Conservation (phyloP, 2,888 invertebrate genomes). For the Phasia obesa region DNA sequence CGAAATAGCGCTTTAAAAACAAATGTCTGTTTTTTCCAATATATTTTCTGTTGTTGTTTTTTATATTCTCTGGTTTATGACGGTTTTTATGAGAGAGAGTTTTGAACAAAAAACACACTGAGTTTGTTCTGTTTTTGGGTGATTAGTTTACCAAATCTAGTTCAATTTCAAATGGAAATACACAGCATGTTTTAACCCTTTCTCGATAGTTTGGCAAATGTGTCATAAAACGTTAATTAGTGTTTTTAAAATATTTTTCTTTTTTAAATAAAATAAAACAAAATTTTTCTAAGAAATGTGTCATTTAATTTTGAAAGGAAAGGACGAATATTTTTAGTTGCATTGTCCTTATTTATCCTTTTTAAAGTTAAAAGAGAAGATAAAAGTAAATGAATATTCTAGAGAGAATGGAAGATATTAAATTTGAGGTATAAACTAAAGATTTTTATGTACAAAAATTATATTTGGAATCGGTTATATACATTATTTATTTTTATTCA, state of each 20-base stretch:
- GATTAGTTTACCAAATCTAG: conserved; percentile 67
- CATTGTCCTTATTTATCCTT: too few species aligned
- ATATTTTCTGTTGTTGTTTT: conserved; percentile 13
- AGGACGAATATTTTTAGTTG: too few species aligned
- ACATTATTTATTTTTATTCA: too few species aligned
- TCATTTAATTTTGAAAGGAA: background rate
- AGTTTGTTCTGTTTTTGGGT: conserved; percentile 52
- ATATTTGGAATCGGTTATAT: too few species aligned
- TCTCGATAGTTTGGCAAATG: background rate
- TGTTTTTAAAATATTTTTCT: background rate
- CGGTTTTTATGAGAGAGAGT: conserved; percentile 14
- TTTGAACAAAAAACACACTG: conserved; percentile 17
- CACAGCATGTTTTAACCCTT: conserved; percentile 16
- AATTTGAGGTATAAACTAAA: too few species aligned
- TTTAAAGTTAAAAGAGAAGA: too few species aligned
- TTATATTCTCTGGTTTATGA: conserved; percentile 13
- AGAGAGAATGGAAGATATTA: too few species aligned
- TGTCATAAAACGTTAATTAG: background rate
- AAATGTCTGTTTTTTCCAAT: conserved; percentile 6
- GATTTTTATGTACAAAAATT: too few species aligned
- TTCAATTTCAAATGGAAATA: conserved; percentile 45
- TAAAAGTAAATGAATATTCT: too few species aligned
- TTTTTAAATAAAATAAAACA: background rate
- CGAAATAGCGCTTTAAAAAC: background rate
- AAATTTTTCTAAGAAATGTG: background rate